Evolutionary conservation across 2,797 vertebrate genomes (phyloP).

Genomic region (Malurus splendens): DNA sequence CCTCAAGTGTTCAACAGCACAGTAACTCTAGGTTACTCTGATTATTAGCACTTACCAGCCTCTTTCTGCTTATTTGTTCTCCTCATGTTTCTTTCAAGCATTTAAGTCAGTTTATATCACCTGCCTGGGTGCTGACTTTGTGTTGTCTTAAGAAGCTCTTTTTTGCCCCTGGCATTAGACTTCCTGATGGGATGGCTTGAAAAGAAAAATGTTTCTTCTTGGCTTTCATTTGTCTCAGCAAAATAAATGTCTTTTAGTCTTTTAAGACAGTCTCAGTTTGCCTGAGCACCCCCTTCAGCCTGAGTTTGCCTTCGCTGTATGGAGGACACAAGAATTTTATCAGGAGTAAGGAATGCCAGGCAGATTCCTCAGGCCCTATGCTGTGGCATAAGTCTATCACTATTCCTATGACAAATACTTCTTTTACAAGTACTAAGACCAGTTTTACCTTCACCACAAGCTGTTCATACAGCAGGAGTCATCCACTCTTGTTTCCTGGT

Average conservation of each 20-base stretch:
- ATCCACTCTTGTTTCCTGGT: background rate
- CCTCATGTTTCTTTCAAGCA: background rate
- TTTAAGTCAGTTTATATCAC: background rate
- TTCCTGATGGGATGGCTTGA: background rate
- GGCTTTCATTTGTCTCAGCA: background rate
- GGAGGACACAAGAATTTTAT: background rate
- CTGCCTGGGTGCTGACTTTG: background rate
- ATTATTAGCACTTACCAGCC: background rate
- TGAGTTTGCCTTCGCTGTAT: background rate
- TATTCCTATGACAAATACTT: background rate
- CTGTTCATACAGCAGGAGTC: accelerated
- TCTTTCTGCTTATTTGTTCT: background rate
- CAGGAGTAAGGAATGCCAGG: background rate
- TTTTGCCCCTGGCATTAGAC: background rate
- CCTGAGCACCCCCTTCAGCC: background rate
- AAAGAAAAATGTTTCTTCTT: background rate
- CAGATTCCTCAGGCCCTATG: background rate
- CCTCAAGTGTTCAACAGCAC: background rate
- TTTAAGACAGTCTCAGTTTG: background rate
- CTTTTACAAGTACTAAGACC: background rate
- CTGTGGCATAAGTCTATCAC: background rate
- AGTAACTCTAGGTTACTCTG: background rate
- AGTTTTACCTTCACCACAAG: background rate
- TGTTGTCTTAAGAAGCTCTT: background rate
- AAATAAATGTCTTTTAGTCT: background rate